Conservation (phyloP, 2,888 invertebrate species). For the Buathra laborator region DNA sequence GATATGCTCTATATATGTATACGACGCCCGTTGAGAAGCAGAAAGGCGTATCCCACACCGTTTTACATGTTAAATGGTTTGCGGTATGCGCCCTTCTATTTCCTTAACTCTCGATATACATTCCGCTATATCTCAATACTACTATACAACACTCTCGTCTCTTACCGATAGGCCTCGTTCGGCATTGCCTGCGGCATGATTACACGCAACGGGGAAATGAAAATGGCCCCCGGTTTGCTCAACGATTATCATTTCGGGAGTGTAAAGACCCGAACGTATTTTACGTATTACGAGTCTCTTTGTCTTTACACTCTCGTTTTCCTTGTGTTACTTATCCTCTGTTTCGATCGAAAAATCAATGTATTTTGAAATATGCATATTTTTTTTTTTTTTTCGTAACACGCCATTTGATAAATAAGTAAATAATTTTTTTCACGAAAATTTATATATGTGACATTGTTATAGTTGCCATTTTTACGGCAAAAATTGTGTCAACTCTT, state of each 20-base stretch:
- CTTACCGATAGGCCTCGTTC: constrained; percentile 71
- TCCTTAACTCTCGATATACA: constrained; percentile 1
- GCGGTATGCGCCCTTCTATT: background rate
- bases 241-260: constrained; percentile 79
- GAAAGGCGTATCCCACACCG: background rate
- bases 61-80: background rate
- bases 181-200: constrained; percentile 74
- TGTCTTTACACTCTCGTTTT: background rate
- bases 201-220: constrained; percentile 74
- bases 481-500: too few species aligned
- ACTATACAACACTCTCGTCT: constrained; percentile 34
- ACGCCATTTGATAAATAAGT: too few species aligned
- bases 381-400: too few species aligned
- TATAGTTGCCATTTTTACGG: too few species aligned
- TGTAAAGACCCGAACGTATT: constrained; percentile 72
- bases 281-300: constrained; percentile 25
- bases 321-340: background rate
- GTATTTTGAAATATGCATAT: background rate
- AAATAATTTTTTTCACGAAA: too few species aligned
- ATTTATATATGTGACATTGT: too few species aligned
- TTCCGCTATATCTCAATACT: constrained; percentile 18
- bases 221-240: constrained; percentile 76
- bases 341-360: background rate
- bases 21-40: too few species aligned
- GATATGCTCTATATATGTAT: constrained; percentile 29